phyloP scores from a whole-genome alignment of 2,113 vertebrate genomes.

The Calypte anna region DNA sequence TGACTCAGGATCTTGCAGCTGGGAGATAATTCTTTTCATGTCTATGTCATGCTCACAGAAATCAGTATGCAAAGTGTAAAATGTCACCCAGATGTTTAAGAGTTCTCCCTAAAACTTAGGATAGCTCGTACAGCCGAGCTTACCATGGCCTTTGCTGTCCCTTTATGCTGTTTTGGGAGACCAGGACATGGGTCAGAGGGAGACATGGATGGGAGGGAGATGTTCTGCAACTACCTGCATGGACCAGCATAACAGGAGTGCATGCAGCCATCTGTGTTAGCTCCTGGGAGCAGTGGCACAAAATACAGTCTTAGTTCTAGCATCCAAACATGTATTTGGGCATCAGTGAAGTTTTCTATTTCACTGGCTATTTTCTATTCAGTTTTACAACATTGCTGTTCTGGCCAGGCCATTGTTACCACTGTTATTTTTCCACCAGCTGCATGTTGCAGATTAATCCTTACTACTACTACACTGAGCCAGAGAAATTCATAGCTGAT shows the following conservation, averaged over 20 bases:
- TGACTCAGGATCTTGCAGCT: background rate
- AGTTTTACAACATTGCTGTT: background rate
- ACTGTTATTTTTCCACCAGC: background rate
- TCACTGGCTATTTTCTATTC: background rate
- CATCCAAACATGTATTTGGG: background rate
- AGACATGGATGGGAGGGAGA: background rate
- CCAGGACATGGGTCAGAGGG: background rate
- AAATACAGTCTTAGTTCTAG: background rate
- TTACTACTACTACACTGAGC: background rate
- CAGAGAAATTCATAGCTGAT: background rate
- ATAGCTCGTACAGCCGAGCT: background rate
- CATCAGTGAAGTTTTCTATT: background rate
- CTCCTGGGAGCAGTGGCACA: background rate
- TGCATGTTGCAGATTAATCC: background rate
- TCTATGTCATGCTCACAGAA: background rate
- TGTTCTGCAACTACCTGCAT: too few species aligned
- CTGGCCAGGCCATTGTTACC: background rate
- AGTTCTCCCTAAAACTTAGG: background rate
- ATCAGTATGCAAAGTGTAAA: background rate
- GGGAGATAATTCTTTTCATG: background rate
- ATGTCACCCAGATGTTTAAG: fast-evolving
- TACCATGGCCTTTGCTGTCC: background rate
- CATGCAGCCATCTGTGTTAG: background rate
- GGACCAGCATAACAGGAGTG: background rate
- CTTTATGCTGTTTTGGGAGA: background rate